Evolutionary conservation across 92 coral and sea anemone genomes (phyloP), one percentile per base, ranked within the genome.

Genomic region (Isaurus tuberculatus): DNA sequence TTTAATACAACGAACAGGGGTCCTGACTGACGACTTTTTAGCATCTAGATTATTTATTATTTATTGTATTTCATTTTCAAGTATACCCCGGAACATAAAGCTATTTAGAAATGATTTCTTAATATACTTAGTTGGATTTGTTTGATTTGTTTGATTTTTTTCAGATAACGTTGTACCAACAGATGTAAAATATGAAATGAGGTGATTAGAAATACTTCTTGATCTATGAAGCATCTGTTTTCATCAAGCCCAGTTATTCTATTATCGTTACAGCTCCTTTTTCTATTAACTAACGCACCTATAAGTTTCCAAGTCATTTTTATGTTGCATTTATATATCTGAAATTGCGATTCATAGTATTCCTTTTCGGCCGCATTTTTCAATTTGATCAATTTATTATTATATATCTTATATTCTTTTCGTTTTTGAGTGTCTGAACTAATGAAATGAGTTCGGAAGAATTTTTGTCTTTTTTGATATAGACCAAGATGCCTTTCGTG

Each of bases 261-360:
- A 51, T 51, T 51, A 14, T 19, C 60, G 14, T 51, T 51, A 51
- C 60, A 4, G 19, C 4, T 36, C 3, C 14, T 51, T 14, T n/a
- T 51, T 51, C 60, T 51, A n/a, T 51, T 51, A 51, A 51, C 60
- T 51, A 51, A 51, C 60, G 60, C 14, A 1, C 14, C 60, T 51
- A 51, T 51, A 14, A 51, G n/a, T 51, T 51, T 51, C 60, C 60
- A 51, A 51, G 60, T 5, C 19, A 51, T 51, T 14, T 44, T 51
- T 51, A 15, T 51, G 60, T 51, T 51, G 60, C 60, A 51, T 51
- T 51, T 51, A 51, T 51, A 51, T 51, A 51, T 51, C 60, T 51
- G 60, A 51, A 51, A 51, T 51, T 51, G 60, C 4, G 16, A 1
- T 51, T 14, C 60, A 51, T 51, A 51, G 60, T 51, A 51, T 51